Base-by-base conservation (phyloP, 2,797 vertebrate genomes). In the Lagorchestes hirsutus region DNA sequence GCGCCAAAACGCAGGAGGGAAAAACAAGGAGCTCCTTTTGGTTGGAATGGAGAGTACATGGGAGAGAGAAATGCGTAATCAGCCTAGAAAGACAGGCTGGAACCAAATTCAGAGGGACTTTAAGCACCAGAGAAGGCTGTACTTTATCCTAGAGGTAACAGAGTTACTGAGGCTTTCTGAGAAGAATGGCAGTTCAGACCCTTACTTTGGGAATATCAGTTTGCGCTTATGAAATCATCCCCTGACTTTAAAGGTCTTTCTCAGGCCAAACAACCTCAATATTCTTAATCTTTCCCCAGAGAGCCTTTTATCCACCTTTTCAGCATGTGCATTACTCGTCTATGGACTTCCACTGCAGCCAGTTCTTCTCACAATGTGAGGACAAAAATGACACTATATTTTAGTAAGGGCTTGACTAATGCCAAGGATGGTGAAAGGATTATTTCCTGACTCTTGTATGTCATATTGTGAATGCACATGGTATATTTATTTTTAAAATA, bases 401-500 rank as follows among this genome's bases (percentile, higher is more conserved):
- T 82, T 90, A 50, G 31, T 50, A 54, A 95, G 54, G 92, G 14
- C 92, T 46, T 58, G 90, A 90, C 54, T 92, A 16, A 29, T 34
- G 46, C 54, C 28, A 46, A 87, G 55, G 27, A 92, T 11, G 56
- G 58, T 90, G 56, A 90, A 57, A 87, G 54, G 96, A 55, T 56
- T 55, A 87, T 90, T 92, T 96, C 74, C 91, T 94, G 93, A 24
- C 40, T 92, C 54, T 91, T 40, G 9, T 8, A 62, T 50, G 52
- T 87, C 95, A 95, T 90, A 57, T 57, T 94, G 57, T 62, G 59
- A 93, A 95, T 95, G 95, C n/a, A 54, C 3, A 62, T 50, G 46
- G 94, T 54, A 95, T 82, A 16, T 96, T 67, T 55, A 59, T 29
- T 62, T 96, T 96, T 97, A 90, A 97, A 97, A 97, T 97, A 97